Base-by-base conservation (phyloP, 2,797 vertebrate species). In the Myotis myotis region DNA sequence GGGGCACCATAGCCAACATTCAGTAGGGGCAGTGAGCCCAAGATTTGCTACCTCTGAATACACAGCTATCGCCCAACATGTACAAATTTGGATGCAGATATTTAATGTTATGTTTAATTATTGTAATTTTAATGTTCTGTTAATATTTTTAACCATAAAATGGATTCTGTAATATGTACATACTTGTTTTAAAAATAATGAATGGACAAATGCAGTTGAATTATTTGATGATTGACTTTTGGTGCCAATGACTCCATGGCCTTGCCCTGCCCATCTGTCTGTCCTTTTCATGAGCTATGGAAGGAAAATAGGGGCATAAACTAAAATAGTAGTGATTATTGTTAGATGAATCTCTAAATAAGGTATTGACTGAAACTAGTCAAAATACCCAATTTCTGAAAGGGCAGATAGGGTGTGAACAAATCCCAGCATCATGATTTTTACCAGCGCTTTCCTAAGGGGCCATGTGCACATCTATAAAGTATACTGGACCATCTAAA, bases 131-230 rank as follows among this genome's bases (percentile, higher is more conserved):
- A 36, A 60, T n/a, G 16, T 79, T 88, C 13, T 83, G 1, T 60
- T 68, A 51, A 88, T 76, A 55, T 44, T 72, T 74, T 91, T 57
- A 85, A 88, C 9, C 44, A 15, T 68, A 89, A 84, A 89, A 62
- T 0, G 16, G 0, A 92, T 47, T 93, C 11, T 90, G 17, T 47
- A 12, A 16, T 17, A 41, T 36, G 20, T 53, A 44, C 28, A 20
- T 33, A 38, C 51, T 83, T 92, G 11, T 87, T 93, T 47, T 83
- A 53, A 89, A 78, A 76, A 66, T 47, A 81, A 71, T 68, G 81
- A 80, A 53, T 78, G n/a, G 38, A 79, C 36, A 71, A 51, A 89
- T 70, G 10, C 20, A 36, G 11, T 72, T 84, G 41, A 70, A 49
- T 78, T 83, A 84, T 55, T 62, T 85, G 44, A 33, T 33, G 25